Base-by-base conservation (phyloP, 2,888 invertebrate genomes). In the Marasmarcha lunaedactyla region DNA sequence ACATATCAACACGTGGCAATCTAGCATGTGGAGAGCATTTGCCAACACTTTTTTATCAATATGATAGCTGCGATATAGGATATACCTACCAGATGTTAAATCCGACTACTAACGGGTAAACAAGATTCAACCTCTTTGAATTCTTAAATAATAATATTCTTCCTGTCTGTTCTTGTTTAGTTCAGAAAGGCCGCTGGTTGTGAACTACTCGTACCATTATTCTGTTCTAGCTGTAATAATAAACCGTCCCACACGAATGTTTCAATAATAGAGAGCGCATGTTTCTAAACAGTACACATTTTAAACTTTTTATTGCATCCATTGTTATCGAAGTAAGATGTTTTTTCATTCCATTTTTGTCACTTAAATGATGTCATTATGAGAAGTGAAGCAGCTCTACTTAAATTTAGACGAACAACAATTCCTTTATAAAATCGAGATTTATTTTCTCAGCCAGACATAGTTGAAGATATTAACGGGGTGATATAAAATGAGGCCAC, bases 11-110 rank as follows among this genome's bases (percentile, higher is more conserved):
- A 64, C 62, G 60, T 70, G 63, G 60, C 51, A 52, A 45, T 50
- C 52, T 48, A 49, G 46, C 25, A 25, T 25, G 51, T 52, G 46
- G 50, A 45, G 45, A 47, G 57, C 56, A 63, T 69, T 68, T 63
- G 57, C 55, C 57, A 57, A 62, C 70, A 70, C 66, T 61, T 72
- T 69, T 63, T 63, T 64, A 65, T n/a, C 55, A 59, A 51, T 33
- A 33, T 33, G 54, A 49, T 55, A 55, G 51, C 55, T 59, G 54
- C 55, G 58, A 54, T 50, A 56, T 55, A 51, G 61, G 63, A 67
- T n/a, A n/a, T n/a, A n/a, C n/a, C n/a, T n/a, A n/a, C n/a, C n/a
- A n/a, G n/a, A n/a, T n/a, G n/a, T n/a, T n/a, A n/a, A n/a, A n/a
- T n/a, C n/a, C n/a, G n/a, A n/a, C n/a, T n/a, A n/a, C n/a, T n/a